Base-by-base conservation (phyloP, 2,797 vertebrate species). In the Meda fulgida region DNA sequence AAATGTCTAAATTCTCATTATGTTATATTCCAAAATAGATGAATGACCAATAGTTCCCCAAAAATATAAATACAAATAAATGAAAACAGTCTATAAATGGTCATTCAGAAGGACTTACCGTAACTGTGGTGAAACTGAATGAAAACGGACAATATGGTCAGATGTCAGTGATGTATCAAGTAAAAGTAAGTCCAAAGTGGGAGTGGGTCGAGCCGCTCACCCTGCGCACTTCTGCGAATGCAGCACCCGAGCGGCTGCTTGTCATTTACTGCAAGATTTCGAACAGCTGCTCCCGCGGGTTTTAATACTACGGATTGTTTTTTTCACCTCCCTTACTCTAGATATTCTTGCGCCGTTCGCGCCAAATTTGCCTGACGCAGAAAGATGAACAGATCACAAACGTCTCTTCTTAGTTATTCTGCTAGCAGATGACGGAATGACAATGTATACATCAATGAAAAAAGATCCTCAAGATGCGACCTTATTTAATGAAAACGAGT, bases 341-440 rank as follows among this genome's bases (percentile, higher is more conserved):
- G 7, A 65, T 89, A 87, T 88, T 8, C 48, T 23, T 89, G 63
- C 90, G 85, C 89, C 77, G 19, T 92, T 92, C 91, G 88, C 91
- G 91, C 91, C 91, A 91, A 92, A 89, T 87, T 7, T 14, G 4
- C 40, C 58, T 38, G 65, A 58, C 86, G 85, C 67, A 85, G 77
- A 79, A 85, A 79, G 60, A 40, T 40, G 9, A 72, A 63, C 3
- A 18, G 6, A 34, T 7, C n/a, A 60, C 0, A n/a, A 51, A 63
- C 6, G 3, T 29, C 16, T 66, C 31, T 5, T 23, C 40, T 67
- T 72, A 21, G 46, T 55, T 18, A 6, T 46, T 21, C 1, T 11
- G 16, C 36, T 19, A 48, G 10, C 38, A 11, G 29, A 0, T 1
- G 9, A 34, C 23, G 1, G 13, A 67, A 51, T 51, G 11, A 5